Evolutionary conservation across 2,888 invertebrate genomes (phyloP).

Genomic region (Ischnus inquisitorius): DNA sequence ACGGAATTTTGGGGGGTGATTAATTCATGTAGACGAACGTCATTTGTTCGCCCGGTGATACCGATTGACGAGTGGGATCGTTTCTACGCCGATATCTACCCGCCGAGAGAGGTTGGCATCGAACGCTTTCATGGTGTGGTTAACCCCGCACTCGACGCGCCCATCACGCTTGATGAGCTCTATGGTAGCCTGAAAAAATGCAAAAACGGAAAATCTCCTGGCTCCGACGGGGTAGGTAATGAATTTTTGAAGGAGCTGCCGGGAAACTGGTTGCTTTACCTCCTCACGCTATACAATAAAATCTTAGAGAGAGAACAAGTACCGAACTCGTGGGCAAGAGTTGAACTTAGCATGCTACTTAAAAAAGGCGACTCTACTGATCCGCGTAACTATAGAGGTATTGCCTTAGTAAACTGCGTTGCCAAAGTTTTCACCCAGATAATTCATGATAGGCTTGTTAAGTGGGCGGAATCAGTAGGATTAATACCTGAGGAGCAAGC

Average conservation of each 20-base stretch:
- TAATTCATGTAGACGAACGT: too few relatives aligned
- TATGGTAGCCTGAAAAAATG: too few relatives aligned
- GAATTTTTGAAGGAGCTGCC: background rate
- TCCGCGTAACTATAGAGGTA: background rate
- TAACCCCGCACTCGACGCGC: too few relatives aligned
- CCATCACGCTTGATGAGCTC: too few relatives aligned
- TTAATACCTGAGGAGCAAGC: conserved; percentile 2
- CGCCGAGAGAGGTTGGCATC: too few relatives aligned
- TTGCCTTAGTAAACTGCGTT: background rate
- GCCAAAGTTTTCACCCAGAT: conserved; percentile 5
- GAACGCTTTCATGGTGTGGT: too few relatives aligned
- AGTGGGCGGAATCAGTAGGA: background rate
- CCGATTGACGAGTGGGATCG: too few relatives aligned
- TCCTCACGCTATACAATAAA: background rate
- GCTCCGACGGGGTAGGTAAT: background rate
- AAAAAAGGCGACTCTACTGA: background rate
- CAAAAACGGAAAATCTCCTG: too few relatives aligned
- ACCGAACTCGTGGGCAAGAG: background rate
- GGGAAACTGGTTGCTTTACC: background rate
- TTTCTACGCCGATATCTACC: too few relatives aligned
- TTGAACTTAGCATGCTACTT: background rate
- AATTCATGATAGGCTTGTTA: background rate
- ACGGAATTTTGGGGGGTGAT: too few relatives aligned
- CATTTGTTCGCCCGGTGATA: too few relatives aligned
- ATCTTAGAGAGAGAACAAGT: background rate